phyloP scores from a whole-genome alignment of 2,888 invertebrate species.

The Pasiphila rectangulata region DNA sequence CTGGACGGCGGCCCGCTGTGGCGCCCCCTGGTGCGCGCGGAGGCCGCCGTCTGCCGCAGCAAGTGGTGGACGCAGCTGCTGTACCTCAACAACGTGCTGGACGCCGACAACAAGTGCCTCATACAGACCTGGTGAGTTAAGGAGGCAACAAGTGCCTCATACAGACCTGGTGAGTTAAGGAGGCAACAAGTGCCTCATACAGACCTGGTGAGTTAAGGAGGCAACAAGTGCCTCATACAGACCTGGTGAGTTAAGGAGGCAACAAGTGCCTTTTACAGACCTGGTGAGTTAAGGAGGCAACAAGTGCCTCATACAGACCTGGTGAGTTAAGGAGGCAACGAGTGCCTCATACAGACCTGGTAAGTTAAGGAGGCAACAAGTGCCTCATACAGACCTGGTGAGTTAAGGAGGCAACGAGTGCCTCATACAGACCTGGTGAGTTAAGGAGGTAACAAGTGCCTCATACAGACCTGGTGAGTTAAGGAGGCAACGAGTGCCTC shows the following conservation, averaged over 20 bases:
- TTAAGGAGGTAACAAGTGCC: too few relatives aligned
- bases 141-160: conserved; percentile 46
- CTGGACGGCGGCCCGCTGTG: conserved; percentile 62
- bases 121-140: conserved; percentile 69
- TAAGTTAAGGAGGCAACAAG: too few relatives aligned
- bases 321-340: too few relatives aligned
- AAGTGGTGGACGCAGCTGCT: conserved; percentile 74
- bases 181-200: conserved; percentile 51
- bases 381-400: too few relatives aligned
- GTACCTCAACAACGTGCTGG: conserved; percentile 65
- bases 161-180: conserved; percentile 65
- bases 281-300: too few relatives aligned
- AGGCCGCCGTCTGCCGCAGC: conserved; percentile 58
- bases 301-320: too few relatives aligned
- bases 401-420: too few relatives aligned
- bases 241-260: conserved; percentile 56
- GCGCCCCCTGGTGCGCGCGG: conserved; percentile 56
- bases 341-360: too few relatives aligned
- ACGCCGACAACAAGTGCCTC: conserved; percentile 65
- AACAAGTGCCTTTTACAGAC: too few relatives aligned
- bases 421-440: too few relatives aligned
- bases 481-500: too few relatives aligned
- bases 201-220: conserved; percentile 61
- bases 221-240: conserved; percentile 56
- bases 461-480: too few relatives aligned